Base-by-base conservation (phyloP, 2,888 invertebrate genomes). In the Elaeidobius kamerunicus region DNA sequence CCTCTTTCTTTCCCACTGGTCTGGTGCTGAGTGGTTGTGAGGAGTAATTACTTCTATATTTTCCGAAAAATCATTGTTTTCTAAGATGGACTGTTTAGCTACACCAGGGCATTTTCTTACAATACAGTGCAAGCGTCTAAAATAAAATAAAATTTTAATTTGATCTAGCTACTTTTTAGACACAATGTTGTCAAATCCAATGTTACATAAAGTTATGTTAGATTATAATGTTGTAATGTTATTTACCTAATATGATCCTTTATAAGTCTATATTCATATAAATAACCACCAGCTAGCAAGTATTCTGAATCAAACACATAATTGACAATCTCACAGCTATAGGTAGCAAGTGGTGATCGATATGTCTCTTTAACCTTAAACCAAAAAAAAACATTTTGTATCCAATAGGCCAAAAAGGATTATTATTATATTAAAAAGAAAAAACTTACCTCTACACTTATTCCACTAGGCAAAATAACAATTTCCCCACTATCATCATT, bases 241-340 rank as follows among this genome's bases (percentile, higher is more conserved):
- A 57, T 52, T 57, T 55, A 67, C 67, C 68, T 62, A n/a, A 58
- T 40, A 42, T 57, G 53, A 11, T 61, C 60, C 60, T 70, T 70
- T 9, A 61, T 54, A 11, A 72, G 58, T 32, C 70, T 61, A 48
- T 63, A 64, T 36, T 68, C 67, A 50, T 68, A 71, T 15, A 72
- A 45, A 61, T 70, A 71, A 15, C 61, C 61, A 47, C 66, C 67
- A 5, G 67, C 63, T 32, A 61, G 11, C 56, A 63, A 59, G 61
- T 68, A 64, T 56, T 61, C 56, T 5, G 55, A 63, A 15, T 65
- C 61, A 43, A 64, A 65, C 20, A 67, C 50, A 16, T 65, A 67
- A n/a, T 55, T 47, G 14, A 63, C 52, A 3, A 56, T 19, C 15
- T 41, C 35, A n/a, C 63, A 63, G 3, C 61, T 46, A 53, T 61